Conservation (phyloP, 2,797 vertebrate genomes). For the Paedocypris micromegethes region DNA sequence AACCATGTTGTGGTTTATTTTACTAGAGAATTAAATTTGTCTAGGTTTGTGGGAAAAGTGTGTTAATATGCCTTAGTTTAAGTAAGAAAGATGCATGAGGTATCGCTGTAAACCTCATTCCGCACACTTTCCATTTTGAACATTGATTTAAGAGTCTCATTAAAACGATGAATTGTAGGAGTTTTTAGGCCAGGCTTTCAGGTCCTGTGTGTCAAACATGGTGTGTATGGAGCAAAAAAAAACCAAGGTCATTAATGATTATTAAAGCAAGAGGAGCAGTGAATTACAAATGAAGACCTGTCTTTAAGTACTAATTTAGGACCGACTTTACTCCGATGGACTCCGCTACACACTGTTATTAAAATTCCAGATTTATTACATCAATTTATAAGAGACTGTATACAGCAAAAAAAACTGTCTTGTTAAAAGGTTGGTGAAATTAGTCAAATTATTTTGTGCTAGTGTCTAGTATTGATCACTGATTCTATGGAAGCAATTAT, state of each 20-base stretch:
- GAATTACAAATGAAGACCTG: constrained; percentile 55
- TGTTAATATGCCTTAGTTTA: too few species aligned
- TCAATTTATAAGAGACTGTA: constrained; percentile 46
- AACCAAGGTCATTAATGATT: constrained; percentile 38
- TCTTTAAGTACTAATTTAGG: constrained; percentile 55
- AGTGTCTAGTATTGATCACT: too few species aligned
- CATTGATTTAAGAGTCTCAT: constrained; percentile 12
- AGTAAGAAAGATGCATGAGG: too few species aligned
- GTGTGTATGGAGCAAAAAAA: neutral
- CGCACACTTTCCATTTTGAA: neutral
- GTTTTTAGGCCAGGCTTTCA: neutral
- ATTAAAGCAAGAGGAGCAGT: constrained; percentile 50
- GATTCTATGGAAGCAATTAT: too few species aligned
- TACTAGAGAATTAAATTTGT: too few species aligned
- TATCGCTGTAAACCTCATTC: neutral
- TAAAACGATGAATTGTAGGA: constrained; percentile 13
- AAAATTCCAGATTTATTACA: constrained; percentile 53
- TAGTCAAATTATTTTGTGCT: constrained; percentile 34
- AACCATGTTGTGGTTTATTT: too few species aligned
- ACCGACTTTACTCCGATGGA: constrained; percentile 46
- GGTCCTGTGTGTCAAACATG: constrained; percentile 5
- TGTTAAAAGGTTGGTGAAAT: constrained; percentile 48
- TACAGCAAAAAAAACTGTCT: constrained; percentile 54
- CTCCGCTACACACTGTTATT: constrained; percentile 49
- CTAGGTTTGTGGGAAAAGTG: too few species aligned